Conservation (phyloP, 2,888 invertebrate genomes). For the Geophilus truncorum region DNA sequence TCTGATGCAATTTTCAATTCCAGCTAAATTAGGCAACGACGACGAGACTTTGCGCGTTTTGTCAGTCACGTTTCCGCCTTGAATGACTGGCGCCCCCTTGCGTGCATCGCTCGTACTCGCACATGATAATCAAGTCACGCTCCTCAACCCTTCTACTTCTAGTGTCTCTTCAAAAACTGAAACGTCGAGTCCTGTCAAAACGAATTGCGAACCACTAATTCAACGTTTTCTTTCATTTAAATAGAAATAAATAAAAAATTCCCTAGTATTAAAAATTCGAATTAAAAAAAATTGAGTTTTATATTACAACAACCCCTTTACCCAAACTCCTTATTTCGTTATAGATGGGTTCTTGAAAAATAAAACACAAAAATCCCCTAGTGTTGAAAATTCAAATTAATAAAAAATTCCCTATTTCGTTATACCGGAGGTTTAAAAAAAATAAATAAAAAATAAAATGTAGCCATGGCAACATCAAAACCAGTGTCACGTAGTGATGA, state of each 20-base stretch:
- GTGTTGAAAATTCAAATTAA: too few species aligned
- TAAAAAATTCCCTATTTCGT: too few species aligned
- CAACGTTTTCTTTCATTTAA: neutral
- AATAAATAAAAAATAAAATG: neutral
- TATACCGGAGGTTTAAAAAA: too few species aligned
- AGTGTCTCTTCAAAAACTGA: neutral
- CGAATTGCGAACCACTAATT: neutral
- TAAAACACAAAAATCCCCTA: too few species aligned
- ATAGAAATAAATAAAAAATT: too few species aligned
- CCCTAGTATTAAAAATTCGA: too few species aligned
- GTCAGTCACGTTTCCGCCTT: neutral
- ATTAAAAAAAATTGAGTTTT: too few species aligned
- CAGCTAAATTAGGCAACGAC: neutral
- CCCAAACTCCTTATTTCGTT: too few species aligned
- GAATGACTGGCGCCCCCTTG: neutral
- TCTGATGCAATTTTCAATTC: neutral
- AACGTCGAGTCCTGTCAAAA: neutral
- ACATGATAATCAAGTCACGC: slow-evolving; percentile 3
- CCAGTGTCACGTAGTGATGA: too few species aligned
- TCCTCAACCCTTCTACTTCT: neutral
- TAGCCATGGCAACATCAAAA: too few species aligned
- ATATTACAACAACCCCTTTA: too few species aligned
- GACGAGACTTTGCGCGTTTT: neutral
- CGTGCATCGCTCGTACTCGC: neutral
- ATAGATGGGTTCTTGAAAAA: too few species aligned